A percentile compares a stretch with the other conserved stretches of the same genome.
phyloP scores from a whole-genome alignment of 2,113 vertebrate genomes.

The Procavia capensis region DNA sequence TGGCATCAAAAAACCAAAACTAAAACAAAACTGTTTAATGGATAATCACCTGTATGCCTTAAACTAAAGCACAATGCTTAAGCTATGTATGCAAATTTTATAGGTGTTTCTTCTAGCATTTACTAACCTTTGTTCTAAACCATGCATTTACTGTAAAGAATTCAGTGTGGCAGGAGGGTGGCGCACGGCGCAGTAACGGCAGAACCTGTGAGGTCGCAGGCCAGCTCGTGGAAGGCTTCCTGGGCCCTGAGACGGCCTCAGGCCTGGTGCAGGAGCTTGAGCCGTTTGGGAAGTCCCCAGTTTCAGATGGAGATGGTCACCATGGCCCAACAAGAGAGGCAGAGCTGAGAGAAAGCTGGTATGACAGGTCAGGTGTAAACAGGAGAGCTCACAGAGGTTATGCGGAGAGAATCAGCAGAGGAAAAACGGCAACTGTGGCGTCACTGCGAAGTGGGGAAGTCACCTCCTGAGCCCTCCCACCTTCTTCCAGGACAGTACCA shows the following conservation, averaged over 20 bases:
- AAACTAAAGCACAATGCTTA: not conserved
- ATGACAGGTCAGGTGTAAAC: not conserved
- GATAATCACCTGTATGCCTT: not conserved
- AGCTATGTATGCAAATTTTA: not conserved
- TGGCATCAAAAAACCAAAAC: not conserved
- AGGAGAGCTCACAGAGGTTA: not conserved
- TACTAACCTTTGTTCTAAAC: not conserved
- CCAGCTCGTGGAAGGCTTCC: not conserved
- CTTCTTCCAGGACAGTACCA: not conserved
- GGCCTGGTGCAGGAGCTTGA: not conserved
- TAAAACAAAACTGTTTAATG: not conserved
- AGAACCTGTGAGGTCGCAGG: not conserved
- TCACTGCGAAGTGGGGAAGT: not conserved
- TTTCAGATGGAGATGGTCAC: not conserved
- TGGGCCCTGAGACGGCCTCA: not conserved
- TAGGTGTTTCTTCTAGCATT: not conserved
- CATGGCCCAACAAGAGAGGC: not conserved
- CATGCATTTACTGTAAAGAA: not conserved
- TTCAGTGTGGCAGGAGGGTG: not conserved
- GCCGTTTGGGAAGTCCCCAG: not conserved
- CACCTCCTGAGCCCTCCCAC: not conserved
- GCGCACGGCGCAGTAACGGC: accelerated
- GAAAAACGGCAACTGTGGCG: accelerated
- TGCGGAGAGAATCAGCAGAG: not conserved
- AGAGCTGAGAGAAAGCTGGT: not conserved